Base-by-base conservation (phyloP, 2,113 vertebrate species). In the Clarias macrocephalus region DNA sequence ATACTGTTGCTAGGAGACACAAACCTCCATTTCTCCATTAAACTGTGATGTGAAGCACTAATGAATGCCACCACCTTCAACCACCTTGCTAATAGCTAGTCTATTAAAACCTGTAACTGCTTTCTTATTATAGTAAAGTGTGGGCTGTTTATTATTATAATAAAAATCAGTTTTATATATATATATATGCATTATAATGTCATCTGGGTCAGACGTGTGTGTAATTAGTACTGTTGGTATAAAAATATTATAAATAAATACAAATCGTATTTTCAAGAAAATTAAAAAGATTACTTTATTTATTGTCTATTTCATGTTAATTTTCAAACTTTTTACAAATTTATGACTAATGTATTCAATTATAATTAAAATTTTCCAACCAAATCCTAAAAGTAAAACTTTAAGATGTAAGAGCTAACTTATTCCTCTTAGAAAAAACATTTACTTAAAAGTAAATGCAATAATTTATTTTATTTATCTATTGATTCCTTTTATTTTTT, bases 11-110 rank as follows among this genome's bases (percentile, higher is more conserved):
- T 91, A 88, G 80, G 90, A 87, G 48, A 89, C 72, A 13, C 10
- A 56, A 88, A 83, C 82, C 54, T 80, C 68, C 68, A 88, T 85
- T 81, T 63, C 21, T 54, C 62, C 48, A 81, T 79, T 89, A 88
- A 89, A 88, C 82, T 89, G 72, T 52, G 85, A 86, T 87, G 65
- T 19, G 63, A 88, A 63, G 28, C 13, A 13, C 83, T 89, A 90
- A 91, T 89, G 75, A 92, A 88, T 91, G 90, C 72, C 88, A 89
- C 75, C 65, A 84, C 70, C 88, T 89, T 87, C 80, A 73, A 87
- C 73, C 65, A 77, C 77, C 87, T 88, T 86, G 21, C 65, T 85
- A 62, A 82, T 70, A 65, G 85, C 86, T 59, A 86, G 66, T 56
- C 33, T 77, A 87, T 85, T 88, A 75, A 89, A 88, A 91, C 86